phyloP scores from a whole-genome alignment of 1,140 invertebrate species.

The Solenopsis fugax region DNA sequence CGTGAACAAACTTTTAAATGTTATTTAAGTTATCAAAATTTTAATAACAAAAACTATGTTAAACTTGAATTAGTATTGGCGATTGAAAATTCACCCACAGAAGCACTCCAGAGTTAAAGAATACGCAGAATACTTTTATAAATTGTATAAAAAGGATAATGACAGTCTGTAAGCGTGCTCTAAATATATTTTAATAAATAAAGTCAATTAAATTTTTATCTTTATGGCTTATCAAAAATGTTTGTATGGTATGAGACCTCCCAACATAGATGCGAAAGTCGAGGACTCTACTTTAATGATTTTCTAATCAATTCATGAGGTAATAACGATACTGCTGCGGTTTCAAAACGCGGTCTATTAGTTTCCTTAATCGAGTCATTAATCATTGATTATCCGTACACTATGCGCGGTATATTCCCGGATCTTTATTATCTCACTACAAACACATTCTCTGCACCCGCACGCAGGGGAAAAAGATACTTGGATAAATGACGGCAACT shows the following conservation, averaged over 20 bases:
- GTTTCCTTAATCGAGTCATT: slow-evolving; percentile 6
- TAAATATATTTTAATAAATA: slow-evolving; percentile 5
- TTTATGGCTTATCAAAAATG: neutral
- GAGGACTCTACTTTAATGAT: slow-evolving; percentile 4
- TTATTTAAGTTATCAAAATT: no score
- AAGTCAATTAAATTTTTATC: neutral
- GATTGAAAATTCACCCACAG: no score
- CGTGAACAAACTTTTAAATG: no score
- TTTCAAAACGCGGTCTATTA: neutral
- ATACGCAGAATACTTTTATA: neutral
- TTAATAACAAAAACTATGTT: no score
- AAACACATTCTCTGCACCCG: neutral
- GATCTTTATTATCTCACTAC: slow-evolving; percentile 7
- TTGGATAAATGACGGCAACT: neutral
- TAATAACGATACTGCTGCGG: slow-evolving; percentile 1
- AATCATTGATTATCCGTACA: slow-evolving; percentile 24
- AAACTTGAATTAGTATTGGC: no score
- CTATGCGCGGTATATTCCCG: neutral
- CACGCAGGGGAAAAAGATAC: neutral
- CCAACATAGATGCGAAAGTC: neutral
- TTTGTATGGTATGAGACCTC: neutral
- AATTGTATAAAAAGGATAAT: no score
- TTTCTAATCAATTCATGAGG: slow-evolving; percentile 21
- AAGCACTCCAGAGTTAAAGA: neutral
- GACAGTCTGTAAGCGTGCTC: no score